These are phyloP conservation scores for Semnopithecus entellus DNA, from an alignment of 2,113 vertebrate genomes.

Conservation along the genomic window DNA sequence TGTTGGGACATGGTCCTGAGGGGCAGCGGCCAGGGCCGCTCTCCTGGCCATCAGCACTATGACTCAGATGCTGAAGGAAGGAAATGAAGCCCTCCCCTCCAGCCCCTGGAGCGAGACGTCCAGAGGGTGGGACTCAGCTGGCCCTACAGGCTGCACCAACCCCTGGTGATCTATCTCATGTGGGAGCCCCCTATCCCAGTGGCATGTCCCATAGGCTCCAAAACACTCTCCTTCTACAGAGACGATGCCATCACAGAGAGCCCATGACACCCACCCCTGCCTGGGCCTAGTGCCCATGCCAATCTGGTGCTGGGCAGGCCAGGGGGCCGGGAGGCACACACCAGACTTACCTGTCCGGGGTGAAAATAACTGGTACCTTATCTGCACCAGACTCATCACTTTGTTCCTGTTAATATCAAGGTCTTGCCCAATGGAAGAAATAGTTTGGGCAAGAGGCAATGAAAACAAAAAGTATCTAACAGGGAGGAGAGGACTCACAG, in stretches of 20 bases:
- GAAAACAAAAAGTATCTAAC: neutral
- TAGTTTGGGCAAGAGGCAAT: neutral
- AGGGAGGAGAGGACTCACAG: neutral
- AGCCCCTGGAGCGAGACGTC: neutral
- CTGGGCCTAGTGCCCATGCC: neutral
- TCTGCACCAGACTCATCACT: neutral
- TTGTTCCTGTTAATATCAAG: neutral
- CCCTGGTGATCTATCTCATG: neutral
- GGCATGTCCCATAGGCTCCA: neutral
- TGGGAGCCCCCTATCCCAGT: neutral
- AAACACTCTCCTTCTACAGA: neutral
- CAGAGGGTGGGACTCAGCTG: rapidly evolving
- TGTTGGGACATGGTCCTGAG: neutral
- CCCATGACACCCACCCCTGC: neutral
- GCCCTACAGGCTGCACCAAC: neutral
- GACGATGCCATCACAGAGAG: neutral
- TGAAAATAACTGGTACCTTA: too few species aligned
- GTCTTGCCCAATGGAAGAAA: neutral
- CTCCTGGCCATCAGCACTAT: neutral
- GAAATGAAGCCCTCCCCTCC: neutral
- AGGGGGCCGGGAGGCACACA: rapidly evolving
- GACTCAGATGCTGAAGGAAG: neutral
- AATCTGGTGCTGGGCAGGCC: neutral
- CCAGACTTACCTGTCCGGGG: neutral
- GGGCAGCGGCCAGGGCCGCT: neutral